Evolutionary conservation across 2,797 vertebrate genomes (phyloP), one percentile per base, ranked within the genome.

Genomic region (Lycodopsis pacificus): DNA sequence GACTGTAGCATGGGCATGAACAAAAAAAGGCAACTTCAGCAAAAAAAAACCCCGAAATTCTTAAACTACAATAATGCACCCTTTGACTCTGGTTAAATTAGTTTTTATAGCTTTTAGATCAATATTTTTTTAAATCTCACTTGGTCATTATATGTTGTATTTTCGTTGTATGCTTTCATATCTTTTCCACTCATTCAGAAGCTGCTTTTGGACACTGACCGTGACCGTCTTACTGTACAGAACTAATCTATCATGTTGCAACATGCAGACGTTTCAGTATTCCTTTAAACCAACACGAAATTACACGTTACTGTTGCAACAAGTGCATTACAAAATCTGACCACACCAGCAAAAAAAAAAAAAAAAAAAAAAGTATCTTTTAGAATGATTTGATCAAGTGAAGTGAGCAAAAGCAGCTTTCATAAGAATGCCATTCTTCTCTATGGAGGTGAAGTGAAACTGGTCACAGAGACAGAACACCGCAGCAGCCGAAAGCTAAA

Each of bases 361-460:
- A 48, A 48, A 19, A 34, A 59, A 40, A 44, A 1, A 34, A 40
- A 44, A 1, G 7, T 7, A 34, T 7, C 4, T 17, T 51, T 40
- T 20, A 2, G 1, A 62, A 38, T 5, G 7, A 73, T 25, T n/a
- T 11, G 1, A 48, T 84, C 32, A 38, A 14, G 15, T 67, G 63
- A 67, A 73, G 68, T 7, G 25, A 80, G 40, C 17, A 57, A 64
- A 75, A 80, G 2, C 14, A 58, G 20, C 53, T 73, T 73, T 48
- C 22, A 71, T 63, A 65, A 80, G 48, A 77, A 59, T 46, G 61
- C 17, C 15, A 69, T 78, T 78, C 65, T 84, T 85, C 62, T 83
- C 22, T 8, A 12, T 36, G 83, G 76, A 81, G 88, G 66, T 92
- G 94, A 96, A 95, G 90, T 94, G 93, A 95, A 95, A 95, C 94